Conservation (phyloP, 2,888 invertebrate species). For the Crepidodera aurea region DNA sequence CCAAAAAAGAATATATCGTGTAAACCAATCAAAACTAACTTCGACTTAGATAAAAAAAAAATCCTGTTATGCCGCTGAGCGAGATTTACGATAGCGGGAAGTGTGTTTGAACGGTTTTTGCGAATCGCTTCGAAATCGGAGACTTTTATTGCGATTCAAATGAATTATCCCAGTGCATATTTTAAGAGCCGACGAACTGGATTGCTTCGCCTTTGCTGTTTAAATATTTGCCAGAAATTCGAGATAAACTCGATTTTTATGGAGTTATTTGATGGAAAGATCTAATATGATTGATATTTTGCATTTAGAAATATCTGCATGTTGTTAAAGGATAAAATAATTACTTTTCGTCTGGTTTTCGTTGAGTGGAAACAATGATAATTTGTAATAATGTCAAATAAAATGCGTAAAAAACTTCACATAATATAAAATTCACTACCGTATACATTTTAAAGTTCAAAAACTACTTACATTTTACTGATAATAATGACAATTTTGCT, state of each 20-base stretch:
- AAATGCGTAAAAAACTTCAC: no score
- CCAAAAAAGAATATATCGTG: not conserved
- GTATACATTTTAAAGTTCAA: no score
- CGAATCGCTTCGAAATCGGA: slow-evolving; percentile 31
- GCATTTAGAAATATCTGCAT: not conserved
- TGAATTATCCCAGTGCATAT: slow-evolving; percentile 35
- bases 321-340: no score
- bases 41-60: slow-evolving; percentile 7
- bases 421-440: no score
- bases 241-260: slow-evolving; percentile 23
- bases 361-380: no score
- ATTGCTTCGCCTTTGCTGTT: slow-evolving; percentile 21
- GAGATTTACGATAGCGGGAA: slow-evolving; percentile 27
- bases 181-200: slow-evolving; percentile 18
- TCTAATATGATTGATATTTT: slow-evolving; percentile 2
- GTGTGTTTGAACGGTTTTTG: slow-evolving; percentile 36
- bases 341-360: no score
- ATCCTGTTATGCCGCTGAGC: slow-evolving; percentile 12
- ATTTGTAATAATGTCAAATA: no score
- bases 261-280: slow-evolving; percentile 5
- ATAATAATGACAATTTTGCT: no score
- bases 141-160: slow-evolving; percentile 37
- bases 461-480: no score
- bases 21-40: slow-evolving; percentile 7
- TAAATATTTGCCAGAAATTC: slow-evolving; percentile 21